Evolutionary conservation across 2,888 invertebrate species (phyloP), one percentile per base, ranked within the genome.

Genomic region (Troides oblongomaculatus): DNA sequence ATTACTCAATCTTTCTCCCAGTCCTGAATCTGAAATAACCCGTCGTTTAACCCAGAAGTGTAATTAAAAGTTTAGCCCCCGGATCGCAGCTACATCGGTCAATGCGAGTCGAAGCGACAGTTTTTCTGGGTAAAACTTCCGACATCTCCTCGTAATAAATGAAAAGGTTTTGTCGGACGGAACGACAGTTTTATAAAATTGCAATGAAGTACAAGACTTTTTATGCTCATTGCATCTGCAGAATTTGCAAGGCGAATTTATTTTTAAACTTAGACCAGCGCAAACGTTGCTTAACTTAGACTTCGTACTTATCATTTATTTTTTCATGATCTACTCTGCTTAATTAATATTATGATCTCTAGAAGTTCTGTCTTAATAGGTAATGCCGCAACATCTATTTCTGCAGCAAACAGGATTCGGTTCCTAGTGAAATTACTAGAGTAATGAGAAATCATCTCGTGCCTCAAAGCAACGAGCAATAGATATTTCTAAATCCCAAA

Each of bases 41-140:
- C 63, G 62, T 70, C 62, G 62, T 66, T 70, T 66, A 70, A 70
- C 70, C 70, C 62, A 63, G 66, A 70, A 66, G 62, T 66, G 70
- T 70, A 70, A 70, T 70, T 70, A 70, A 66, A 70, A 70, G 66
- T 70, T 70, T 70, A 23, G 62, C 18, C 50, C 66, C 23, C 66
- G 59, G 62, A 70, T 66, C 58, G 59, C 62, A 39, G 66, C 62
- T 66, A 59, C 59, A 66, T 66, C 66, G 66, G 66, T 59, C 66
- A 63, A 70, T 58, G 62, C 62, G 63, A 66, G 58, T 25, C 63
- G 59, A 53, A 66, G 70, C 62, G 62, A 70, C 70, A 70, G 70
- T 70, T 70, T 69, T 70, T 70, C 66, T 66, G 56, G 17, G 53
- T 21, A 58, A 66, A 70, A 70, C 53, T 70, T 70, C 66, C 65